A percentile compares a stretch with the other conserved stretches of the same genome.
Conservation (phyloP, 2,113 vertebrate genomes). For the Forbesichthys agassizii region DNA sequence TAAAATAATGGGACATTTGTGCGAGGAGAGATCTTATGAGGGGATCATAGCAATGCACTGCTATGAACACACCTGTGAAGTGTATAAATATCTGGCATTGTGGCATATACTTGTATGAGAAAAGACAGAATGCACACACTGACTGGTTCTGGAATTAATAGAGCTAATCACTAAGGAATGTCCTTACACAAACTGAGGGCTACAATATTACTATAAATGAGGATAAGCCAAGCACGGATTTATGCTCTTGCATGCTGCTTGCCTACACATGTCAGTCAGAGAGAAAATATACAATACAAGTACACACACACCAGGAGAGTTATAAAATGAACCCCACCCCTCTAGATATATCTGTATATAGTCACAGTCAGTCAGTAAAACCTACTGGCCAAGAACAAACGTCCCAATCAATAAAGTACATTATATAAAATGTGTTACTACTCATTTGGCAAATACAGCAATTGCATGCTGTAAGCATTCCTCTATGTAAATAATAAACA, state of each 20-base stretch:
- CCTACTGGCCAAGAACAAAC: neutral
- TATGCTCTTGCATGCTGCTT: conserved; percentile 47
- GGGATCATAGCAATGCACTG: neutral
- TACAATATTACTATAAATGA: conserved; percentile 68
- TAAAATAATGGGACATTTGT: neutral
- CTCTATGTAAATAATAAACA: too few relatives aligned
- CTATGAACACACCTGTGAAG: too few relatives aligned
- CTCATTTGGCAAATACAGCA: too few relatives aligned
- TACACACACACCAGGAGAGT: conserved; percentile 19
- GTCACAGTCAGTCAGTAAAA: neutral
- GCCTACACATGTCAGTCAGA: conserved; percentile 44
- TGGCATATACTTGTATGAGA: too few relatives aligned
- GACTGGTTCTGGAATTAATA: conserved; percentile 56
- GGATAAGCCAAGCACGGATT: conserved; percentile 56
- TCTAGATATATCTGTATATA: conserved; percentile 17
- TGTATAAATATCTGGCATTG: neutral
- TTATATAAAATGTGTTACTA: too few relatives aligned
- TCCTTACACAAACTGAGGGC: conserved; percentile 66
- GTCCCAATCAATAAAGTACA: neutral
- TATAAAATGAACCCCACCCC: conserved; percentile 34
- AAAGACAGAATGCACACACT: too few relatives aligned
- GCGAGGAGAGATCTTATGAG: neutral
- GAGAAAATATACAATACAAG: neutral
- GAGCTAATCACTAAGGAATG: conserved; percentile 72
- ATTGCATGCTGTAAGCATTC: too few relatives aligned